Conservation (phyloP, 2,888 invertebrate species). For the Erebia palarica region DNA sequence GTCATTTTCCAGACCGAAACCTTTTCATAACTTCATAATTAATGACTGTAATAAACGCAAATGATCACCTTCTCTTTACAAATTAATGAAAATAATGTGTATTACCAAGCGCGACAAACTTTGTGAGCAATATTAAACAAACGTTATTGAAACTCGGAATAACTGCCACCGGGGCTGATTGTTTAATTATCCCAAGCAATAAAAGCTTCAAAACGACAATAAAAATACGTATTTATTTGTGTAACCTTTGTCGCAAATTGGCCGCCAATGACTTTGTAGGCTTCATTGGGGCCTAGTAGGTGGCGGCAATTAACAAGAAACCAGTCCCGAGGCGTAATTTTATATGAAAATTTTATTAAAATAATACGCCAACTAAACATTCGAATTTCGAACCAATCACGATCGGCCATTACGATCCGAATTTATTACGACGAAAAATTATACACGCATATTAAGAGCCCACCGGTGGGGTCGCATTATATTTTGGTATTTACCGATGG, state of each 20-base stretch:
- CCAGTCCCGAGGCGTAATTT: constrained; percentile 61
- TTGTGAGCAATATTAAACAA: constrained; percentile 26
- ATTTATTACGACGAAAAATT: constrained; percentile 81
- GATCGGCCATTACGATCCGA: constrained; percentile 75
- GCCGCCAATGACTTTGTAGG: constrained; percentile 56
- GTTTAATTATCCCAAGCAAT: constrained; percentile 43
- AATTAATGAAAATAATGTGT: background rate
- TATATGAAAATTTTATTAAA: constrained; percentile 60
- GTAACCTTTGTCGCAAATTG: constrained; percentile 54
- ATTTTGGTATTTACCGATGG: constrained; percentile 50
- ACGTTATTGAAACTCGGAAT: constrained; percentile 24
- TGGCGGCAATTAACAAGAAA: constrained; percentile 67
- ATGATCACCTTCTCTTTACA: background rate
- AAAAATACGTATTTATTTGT: constrained; percentile 60
- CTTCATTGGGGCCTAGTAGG: constrained; percentile 57
- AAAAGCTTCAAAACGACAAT: constrained; percentile 54
- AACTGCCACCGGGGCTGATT: constrained; percentile 31
- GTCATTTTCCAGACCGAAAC: too few relatives aligned
- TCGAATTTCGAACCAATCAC: constrained; percentile 70
- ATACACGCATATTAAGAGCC: constrained; percentile 74
- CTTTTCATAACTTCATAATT: too few relatives aligned
- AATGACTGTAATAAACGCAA: too few relatives aligned
- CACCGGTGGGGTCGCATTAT: constrained; percentile 60
- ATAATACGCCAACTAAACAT: constrained; percentile 67
- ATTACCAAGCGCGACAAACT: constrained; percentile 21